phyloP scores from a whole-genome alignment of 2,888 invertebrate species.

The Muschampia plurimacula region DNA sequence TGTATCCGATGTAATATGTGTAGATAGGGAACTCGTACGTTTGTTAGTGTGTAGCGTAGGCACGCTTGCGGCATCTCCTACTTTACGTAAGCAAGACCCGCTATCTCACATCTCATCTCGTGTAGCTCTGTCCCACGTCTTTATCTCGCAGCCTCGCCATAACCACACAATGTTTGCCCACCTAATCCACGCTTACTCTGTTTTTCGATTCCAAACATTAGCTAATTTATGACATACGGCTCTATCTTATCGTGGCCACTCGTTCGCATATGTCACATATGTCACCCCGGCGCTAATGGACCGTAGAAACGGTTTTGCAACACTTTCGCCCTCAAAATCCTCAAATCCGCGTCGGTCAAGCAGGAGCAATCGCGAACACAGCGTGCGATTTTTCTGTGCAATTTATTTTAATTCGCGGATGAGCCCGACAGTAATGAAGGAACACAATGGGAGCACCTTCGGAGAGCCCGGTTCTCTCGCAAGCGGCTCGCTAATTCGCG shows the following conservation, averaged over 20 bases:
- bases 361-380: constrained; percentile 53
- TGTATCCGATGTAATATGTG: neutral
- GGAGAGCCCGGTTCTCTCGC: constrained; percentile 49
- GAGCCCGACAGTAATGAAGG: constrained; percentile 54
- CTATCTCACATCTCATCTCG: constrained; percentile 6
- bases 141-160: constrained; percentile 72
- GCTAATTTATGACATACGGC: constrained; percentile 82
- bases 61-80: neutral
- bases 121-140: constrained; percentile 56
- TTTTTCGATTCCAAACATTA: constrained; percentile 80
- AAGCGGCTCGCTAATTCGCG: constrained; percentile 73
- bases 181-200: constrained; percentile 70
- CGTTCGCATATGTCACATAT: constrained; percentile 75
- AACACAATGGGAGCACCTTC: constrained; percentile 53
- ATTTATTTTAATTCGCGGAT: constrained; percentile 48
- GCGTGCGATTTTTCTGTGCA: constrained; percentile 61
- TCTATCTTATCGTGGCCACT: constrained; percentile 84
- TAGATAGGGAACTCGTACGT: neutral
- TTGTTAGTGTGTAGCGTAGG: neutral
- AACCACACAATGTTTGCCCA: constrained; percentile 66
- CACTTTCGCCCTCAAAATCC: constrained; percentile 75
- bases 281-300: constrained; percentile 70
- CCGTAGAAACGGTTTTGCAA: constrained; percentile 60
- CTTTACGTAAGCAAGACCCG: neutral
- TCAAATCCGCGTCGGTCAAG: constrained; percentile 62